A percentile compares a stretch with the other conserved stretches of the same genome.
phyloP scores from a whole-genome alignment of 2,888 invertebrate species.

The Caenorhabditis sp. region DNA sequence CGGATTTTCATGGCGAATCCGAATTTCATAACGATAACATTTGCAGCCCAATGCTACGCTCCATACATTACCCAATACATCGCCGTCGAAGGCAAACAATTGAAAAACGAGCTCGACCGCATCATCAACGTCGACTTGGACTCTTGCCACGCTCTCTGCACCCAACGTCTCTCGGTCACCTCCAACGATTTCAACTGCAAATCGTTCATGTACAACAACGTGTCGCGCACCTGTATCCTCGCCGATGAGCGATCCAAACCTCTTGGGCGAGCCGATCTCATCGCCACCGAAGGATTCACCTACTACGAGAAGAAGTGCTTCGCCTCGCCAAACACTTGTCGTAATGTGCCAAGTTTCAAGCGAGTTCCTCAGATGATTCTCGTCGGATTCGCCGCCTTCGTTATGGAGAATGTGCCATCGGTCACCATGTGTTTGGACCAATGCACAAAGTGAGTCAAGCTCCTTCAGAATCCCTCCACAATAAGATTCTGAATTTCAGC shows the following conservation, averaged over 20 bases:
- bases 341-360: constrained; percentile 68
- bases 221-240: constrained; percentile 64
- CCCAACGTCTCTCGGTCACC: constrained; percentile 64
- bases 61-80: constrained; percentile 71
- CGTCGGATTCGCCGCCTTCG: constrained; percentile 71
- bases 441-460: constrained; percentile 63
- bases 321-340: constrained; percentile 69
- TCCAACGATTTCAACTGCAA: constrained; percentile 71
- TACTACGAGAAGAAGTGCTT: constrained; percentile 71
- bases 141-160: constrained; percentile 68
- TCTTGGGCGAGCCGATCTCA: constrained; percentile 65
- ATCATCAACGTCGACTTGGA: constrained; percentile 66
- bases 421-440: constrained; percentile 70
- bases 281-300: constrained; percentile 61
- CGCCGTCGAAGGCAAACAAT: constrained; percentile 65
- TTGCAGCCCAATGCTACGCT: constrained; percentile 69
- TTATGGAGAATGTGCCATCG: constrained; percentile 71
- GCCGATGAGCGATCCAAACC: constrained; percentile 70
- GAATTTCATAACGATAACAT: neutral
- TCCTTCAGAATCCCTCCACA: neutral
- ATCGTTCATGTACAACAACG: constrained; percentile 70
- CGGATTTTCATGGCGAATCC: no score
- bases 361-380: constrained; percentile 71
- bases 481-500: constrained; percentile 36
- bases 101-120: constrained; percentile 65